phyloP scores from a whole-genome alignment of 2,113 vertebrate genomes.

The Rhinolophus ferrumequinum region DNA sequence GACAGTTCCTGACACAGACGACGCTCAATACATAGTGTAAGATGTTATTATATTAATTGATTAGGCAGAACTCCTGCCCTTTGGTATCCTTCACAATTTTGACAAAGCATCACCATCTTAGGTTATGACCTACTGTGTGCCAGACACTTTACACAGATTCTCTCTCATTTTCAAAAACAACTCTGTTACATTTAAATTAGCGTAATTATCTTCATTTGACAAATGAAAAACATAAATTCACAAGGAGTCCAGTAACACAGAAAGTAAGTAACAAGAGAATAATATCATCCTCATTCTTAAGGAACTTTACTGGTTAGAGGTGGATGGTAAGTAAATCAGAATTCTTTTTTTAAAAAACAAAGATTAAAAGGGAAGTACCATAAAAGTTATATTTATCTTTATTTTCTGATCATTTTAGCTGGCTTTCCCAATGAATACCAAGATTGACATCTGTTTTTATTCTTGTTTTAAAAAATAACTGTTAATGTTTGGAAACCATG shows the following conservation, averaged over 20 bases:
- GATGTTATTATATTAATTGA: fast-evolving
- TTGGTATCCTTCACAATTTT: neutral
- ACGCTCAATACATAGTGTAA: fast-evolving
- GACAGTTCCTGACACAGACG: neutral
- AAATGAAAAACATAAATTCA: neutral
- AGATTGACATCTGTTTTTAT: neutral
- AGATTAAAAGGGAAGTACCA: neutral
- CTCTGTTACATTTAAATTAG: neutral
- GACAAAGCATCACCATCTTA: neutral
- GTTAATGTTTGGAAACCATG: neutral
- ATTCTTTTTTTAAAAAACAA: neutral
- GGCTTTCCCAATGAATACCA: constrained; percentile 15
- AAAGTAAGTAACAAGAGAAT: neutral
- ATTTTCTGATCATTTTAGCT: constrained; percentile 20
- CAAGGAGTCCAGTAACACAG: neutral
- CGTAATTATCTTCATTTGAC: neutral
- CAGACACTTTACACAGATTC: neutral
- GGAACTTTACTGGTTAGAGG: neutral
- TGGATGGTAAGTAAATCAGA: neutral
- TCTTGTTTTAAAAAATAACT: neutral
- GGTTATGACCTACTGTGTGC: neutral
- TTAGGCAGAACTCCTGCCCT: neutral
- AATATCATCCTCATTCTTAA: neutral
- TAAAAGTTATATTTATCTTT: neutral
- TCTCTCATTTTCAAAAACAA: neutral